Base-by-base conservation (phyloP, 2,113 vertebrate species). In the Bambusicola thoracicus region DNA sequence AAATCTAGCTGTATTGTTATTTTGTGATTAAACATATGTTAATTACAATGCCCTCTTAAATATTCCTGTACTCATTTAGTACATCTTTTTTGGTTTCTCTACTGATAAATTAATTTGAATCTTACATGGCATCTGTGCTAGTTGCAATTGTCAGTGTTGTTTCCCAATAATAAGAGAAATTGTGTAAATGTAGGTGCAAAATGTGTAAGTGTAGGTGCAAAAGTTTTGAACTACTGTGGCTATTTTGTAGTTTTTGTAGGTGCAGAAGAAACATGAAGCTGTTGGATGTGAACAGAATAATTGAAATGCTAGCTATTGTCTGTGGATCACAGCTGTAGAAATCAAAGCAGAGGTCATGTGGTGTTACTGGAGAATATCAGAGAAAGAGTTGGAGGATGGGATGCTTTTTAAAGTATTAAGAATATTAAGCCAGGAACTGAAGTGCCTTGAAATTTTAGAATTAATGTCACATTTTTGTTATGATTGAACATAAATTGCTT, bases 1-100 rank as follows among this genome's bases (percentile, higher is more conserved):
- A 89, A 91, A 93, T 55, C 55, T 87, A 87, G 41, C 66, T 78
- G 46, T 86, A 92, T 61, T 69, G 53, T 90, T 92, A 84, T 93
- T 94, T 93, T 89, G 70, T 32, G 66, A 84, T 89, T 89, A 92
- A 86, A 78, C 53, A 59, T 92, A 58, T 93, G 85, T 92, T 95
- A 44, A 93, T 95, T 96, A 91, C 77, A 59, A 34, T 81, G 87
- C 84, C 81, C 87, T 96, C 83, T 93, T 92, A 95, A 61, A 90
- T 93, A 86, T 92, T 72, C 72, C 67, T 53, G 40, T 76, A 76
- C 58, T 82, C 67, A 79, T 90, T 91, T 17, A 17, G 51, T 72
- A 51, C 32, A 67, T 55, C 19, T 49, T 40, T 81, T 89, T 67
- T 62, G 19, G 61, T 59, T 77, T 90, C 43, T 72, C 30, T 78